Evolutionary conservation across 2,797 vertebrate genomes (phyloP).

Genomic region (Labeo calbasu): DNA sequence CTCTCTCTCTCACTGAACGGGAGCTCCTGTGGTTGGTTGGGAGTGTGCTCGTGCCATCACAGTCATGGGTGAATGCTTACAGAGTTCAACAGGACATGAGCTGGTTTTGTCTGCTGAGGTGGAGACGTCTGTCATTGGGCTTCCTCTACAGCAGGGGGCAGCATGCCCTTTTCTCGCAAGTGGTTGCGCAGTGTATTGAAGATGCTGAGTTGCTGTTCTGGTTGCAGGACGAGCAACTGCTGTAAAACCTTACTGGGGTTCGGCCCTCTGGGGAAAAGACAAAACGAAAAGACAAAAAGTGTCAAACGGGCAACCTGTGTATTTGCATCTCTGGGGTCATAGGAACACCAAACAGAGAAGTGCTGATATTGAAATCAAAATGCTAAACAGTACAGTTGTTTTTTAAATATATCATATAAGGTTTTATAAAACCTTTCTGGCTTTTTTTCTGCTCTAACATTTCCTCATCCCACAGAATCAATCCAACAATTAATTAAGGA

Average conservation of each 20-base stretch:
- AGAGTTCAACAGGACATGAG: constrained; percentile 33
- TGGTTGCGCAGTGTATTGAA: constrained; percentile 89
- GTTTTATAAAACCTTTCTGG: background rate
- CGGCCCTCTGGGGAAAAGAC: constrained; percentile 81
- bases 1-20: background rate
- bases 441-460: background rate
- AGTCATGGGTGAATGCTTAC: constrained; percentile 29
- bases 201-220: constrained; percentile 90
- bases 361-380: background rate
- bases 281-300: background rate
- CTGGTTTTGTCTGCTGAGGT: constrained; percentile 23
- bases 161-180: constrained; percentile 85
- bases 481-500: background rate
- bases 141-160: constrained; percentile 77
- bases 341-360: background rate
- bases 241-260: constrained; percentile 96
- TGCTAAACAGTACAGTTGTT: background rate
- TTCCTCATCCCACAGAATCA: background rate
- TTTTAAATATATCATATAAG: background rate
- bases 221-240: constrained; percentile 91
- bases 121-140: constrained; percentile 63
- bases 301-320: background rate
- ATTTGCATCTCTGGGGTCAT: background rate
- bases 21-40: constrained; percentile 24
- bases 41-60: constrained; percentile 42